Conservation (phyloP, 2,113 vertebrate genomes). For the Python bivittatus region DNA sequence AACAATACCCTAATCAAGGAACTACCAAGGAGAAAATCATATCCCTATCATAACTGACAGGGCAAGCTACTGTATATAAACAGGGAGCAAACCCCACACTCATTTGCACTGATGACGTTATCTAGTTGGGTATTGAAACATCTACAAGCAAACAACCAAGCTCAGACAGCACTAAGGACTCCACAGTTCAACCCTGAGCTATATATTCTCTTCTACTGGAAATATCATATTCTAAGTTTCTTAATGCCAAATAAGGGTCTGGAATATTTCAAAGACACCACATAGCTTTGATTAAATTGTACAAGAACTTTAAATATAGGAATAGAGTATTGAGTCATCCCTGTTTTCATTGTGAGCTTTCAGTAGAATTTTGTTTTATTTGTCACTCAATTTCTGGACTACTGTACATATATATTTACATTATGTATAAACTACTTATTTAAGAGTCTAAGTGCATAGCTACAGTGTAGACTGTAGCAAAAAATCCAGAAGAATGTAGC, state of each 20-base stretch:
- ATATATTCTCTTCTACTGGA: not conserved
- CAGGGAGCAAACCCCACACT: not conserved
- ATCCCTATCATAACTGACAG: not conserved
- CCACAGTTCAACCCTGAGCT: not conserved
- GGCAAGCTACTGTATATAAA: not conserved
- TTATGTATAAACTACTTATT: too few relatives aligned
- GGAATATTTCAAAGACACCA: constrained; percentile 48
- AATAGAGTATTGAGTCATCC: not conserved
- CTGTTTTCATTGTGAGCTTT: constrained; percentile 23
- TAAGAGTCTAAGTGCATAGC: not conserved
- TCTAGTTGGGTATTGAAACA: not conserved
- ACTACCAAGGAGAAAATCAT: not conserved
- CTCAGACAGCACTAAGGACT: not conserved
- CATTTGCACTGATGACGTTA: not conserved
- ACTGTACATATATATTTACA: not conserved
- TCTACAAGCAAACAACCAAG: not conserved
- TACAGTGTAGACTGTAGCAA: not conserved
- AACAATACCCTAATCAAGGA: not conserved
- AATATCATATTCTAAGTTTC: constrained; percentile 9
- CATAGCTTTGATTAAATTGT: constrained; percentile 36
- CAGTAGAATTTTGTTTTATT: constrained; percentile 7
- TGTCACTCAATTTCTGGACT: not conserved
- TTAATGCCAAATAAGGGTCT: constrained; percentile 39
- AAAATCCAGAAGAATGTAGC: not conserved
- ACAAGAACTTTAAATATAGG: constrained; percentile 17